Percentiles rank a stretch among this genome's conserved stretches.
phyloP scores from a whole-genome alignment of 2,113 vertebrate species.

The Campylomormyrus numenius region DNA sequence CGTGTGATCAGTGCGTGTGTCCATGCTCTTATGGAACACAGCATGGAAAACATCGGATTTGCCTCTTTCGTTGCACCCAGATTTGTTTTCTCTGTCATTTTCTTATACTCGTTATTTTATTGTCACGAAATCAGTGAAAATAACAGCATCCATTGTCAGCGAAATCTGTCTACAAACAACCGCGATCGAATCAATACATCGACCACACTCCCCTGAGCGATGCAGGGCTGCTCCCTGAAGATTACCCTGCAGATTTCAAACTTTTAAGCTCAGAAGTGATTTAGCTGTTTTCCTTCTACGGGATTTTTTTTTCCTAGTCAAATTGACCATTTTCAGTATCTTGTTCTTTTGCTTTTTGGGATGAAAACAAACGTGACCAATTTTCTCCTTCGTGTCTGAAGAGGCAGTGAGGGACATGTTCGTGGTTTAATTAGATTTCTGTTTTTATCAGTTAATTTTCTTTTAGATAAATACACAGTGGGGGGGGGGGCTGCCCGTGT shows the following conservation, averaged over 20 bases:
- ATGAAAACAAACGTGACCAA: slow-evolving; percentile 53
- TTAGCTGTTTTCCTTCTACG: slow-evolving; percentile 48
- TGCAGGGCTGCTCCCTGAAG: slow-evolving; percentile 33
- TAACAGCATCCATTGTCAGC: not conserved
- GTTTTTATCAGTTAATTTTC: not conserved
- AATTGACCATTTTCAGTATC: slow-evolving; percentile 1
- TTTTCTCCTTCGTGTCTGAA: slow-evolving; percentile 48
- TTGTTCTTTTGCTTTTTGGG: slow-evolving; percentile 39
- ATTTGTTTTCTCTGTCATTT: not conserved
- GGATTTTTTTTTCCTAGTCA: slow-evolving; percentile 45
- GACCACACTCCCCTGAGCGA: slow-evolving; percentile 32
- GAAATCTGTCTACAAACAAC: not conserved
- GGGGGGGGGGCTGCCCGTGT: not conserved
- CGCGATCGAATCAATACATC: not conserved
- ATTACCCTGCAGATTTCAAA: slow-evolving; percentile 32
- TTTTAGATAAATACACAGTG: not conserved
- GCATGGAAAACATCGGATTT: not conserved
- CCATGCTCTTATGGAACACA: not conserved
- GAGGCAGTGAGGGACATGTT: slow-evolving; percentile 52
- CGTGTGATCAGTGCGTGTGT: not conserved
- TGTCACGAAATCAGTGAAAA: not conserved
- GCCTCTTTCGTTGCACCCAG: not conserved
- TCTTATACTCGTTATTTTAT: not conserved
- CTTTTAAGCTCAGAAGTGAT: slow-evolving; percentile 38
- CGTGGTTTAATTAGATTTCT: slow-evolving; percentile 54